Evolutionary conservation across 1,140 invertebrate genomes (phyloP).

Genomic region (Anagrus nilaparvatae): DNA sequence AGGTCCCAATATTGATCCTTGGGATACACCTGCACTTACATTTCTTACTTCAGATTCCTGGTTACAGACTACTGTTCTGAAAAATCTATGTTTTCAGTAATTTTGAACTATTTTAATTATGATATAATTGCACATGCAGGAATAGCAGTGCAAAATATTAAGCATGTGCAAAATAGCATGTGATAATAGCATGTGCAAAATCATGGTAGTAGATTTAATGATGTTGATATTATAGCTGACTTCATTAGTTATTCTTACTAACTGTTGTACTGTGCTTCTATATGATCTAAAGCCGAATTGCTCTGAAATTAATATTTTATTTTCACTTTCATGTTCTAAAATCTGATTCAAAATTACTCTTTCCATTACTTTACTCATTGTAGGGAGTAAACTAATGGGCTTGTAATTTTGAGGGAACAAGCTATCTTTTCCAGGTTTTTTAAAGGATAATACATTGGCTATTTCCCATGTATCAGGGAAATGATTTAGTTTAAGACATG

Average conservation of each 20-base stretch:
- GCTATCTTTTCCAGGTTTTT: constrained; percentile 31
- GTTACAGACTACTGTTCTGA: constrained; percentile 14
- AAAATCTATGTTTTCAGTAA: constrained; percentile 17
- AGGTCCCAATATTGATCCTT: constrained; percentile 26
- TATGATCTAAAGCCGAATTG: constrained; percentile 29
- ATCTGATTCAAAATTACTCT: constrained; percentile 21
- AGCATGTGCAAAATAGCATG: too few species aligned
- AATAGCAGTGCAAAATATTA: too few species aligned
- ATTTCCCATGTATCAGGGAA: constrained; percentile 30
- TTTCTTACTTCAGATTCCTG: constrained; percentile 10
- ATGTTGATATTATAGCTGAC: constrained; percentile 20
- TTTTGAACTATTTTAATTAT: constrained; percentile 27
- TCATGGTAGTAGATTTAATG: background rate
- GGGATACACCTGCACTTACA: constrained; percentile 24
- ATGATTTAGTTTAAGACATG: constrained; percentile 20
- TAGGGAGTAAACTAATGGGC: constrained; percentile 27
- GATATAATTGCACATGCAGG: too few species aligned
- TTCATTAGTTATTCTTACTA: constrained; percentile 23
- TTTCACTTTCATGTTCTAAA: constrained; percentile 6
- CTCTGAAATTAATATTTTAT: constrained; percentile 9
- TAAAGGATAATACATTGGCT: constrained; percentile 29
- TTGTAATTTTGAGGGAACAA: constrained; percentile 21
- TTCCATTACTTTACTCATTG: constrained; percentile 27
- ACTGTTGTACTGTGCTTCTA: constrained; percentile 26
- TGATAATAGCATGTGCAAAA: too few species aligned